Percentiles rank a stretch among this genome's conserved stretches.
Evolutionary conservation across 1,140 invertebrate genomes (phyloP).

Genomic region (Drosophila watanabei): DNA sequence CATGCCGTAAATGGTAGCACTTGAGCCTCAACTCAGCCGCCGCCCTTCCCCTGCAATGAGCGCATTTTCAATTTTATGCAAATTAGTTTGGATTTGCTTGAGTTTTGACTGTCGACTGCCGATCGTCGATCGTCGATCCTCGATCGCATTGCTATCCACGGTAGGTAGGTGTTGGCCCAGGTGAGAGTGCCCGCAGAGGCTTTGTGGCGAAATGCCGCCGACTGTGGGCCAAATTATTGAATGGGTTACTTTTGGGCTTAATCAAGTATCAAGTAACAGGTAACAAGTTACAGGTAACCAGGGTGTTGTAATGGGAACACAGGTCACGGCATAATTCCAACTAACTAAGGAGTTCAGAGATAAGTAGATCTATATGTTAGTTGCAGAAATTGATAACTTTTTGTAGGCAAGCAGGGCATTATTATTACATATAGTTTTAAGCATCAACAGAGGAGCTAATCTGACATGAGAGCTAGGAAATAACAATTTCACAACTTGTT

Average conservation of each 20-base stretch:
- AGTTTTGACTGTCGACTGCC: slow-evolving; percentile 10
- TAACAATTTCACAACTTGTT: too few species aligned
- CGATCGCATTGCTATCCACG: neutral
- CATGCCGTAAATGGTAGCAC: slow-evolving; percentile 18
- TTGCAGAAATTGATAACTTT: neutral
- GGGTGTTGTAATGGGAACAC: slow-evolving; percentile 6
- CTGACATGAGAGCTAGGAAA: too few species aligned
- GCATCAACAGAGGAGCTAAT: too few species aligned
- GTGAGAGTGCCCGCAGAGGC: slow-evolving; percentile 38
- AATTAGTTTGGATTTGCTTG: slow-evolving; percentile 64
- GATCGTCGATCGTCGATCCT: neutral
- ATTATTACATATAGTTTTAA: too few species aligned
- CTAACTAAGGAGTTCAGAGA: neutral
- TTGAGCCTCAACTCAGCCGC: neutral
- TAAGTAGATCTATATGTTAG: neutral
- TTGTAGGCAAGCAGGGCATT: too few species aligned
- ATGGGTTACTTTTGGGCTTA: neutral
- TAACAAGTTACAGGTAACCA: neutral
- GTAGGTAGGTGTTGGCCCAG: slow-evolving; percentile 32
- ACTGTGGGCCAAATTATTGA: neutral
- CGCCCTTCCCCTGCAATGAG: slow-evolving; percentile 33
- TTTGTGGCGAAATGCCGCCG: neutral
- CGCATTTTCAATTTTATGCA: slow-evolving; percentile 78
- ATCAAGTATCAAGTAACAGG: slow-evolving; percentile 1
- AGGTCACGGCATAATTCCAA: neutral